Conservation (phyloP, 2,888 invertebrate species). For the Calameuta pallipes region DNA sequence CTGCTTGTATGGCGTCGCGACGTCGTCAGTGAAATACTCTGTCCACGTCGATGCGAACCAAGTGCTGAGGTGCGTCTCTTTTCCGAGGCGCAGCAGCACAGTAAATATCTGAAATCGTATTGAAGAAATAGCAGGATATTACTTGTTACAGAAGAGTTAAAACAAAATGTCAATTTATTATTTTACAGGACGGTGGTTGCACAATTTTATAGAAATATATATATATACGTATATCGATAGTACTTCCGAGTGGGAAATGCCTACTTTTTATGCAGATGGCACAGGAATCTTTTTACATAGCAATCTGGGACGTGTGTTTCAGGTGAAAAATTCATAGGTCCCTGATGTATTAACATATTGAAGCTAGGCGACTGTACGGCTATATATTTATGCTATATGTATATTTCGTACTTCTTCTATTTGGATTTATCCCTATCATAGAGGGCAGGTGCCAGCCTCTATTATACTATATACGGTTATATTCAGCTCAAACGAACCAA, state of each 20-base stretch:
- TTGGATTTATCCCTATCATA: neutral
- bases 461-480: neutral
- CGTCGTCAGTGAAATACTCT: conserved; percentile 50
- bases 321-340: neutral
- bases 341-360: neutral
- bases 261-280: neutral
- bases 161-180: neutral
- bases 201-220: neutral
- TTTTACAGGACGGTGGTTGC: neutral
- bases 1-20: conserved; percentile 49
- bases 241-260: neutral
- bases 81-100: conserved; percentile 44
- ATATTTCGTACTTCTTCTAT: neutral
- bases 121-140: neutral
- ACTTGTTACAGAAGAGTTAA: neutral
- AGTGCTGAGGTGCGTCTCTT: conserved; percentile 43
- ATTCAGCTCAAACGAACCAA: neutral
- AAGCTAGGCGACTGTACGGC: neutral
- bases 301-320: neutral
- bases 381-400: neutral
- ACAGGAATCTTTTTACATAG: neutral
- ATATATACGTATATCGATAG: neutral
- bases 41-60: conserved; percentile 48
- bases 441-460: too few relatives aligned
- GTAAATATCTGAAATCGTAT: conserved; percentile 46